These are phyloP conservation scores for Anagrus nilaparvatae DNA, from an alignment of 1,140 invertebrate genomes.

Conservation along the genomic window DNA sequence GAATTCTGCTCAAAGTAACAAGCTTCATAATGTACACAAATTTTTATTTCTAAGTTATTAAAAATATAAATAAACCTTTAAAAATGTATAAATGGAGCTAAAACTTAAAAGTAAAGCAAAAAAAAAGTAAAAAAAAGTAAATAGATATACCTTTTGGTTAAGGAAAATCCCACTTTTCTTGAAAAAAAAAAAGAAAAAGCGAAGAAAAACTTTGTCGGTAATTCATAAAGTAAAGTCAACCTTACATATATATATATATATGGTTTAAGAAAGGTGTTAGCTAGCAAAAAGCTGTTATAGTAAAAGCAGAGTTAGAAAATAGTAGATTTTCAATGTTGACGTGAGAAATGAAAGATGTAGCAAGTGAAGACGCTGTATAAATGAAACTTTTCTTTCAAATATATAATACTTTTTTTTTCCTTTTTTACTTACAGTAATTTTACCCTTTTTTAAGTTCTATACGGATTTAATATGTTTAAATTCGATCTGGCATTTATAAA, in stretches of 20 bases:
- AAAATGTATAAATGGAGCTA: too few relatives aligned
- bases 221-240: constrained; percentile 22
- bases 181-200: constrained; percentile 6
- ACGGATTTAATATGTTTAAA: constrained; percentile 9
- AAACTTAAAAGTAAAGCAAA: too few relatives aligned
- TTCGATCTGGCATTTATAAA: background rate
- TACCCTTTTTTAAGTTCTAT: constrained; percentile 11
- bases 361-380: constrained; percentile 4
- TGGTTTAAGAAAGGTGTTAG: constrained; percentile 16
- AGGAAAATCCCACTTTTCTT: constrained; percentile 12
- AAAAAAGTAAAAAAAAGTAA: too few relatives aligned
- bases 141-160: too few relatives aligned
- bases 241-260: constrained; percentile 10
- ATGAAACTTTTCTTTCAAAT: constrained; percentile 10
- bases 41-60: too few relatives aligned
- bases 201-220: constrained; percentile 19
- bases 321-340: constrained; percentile 14
- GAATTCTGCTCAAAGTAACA: too few relatives aligned
- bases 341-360: constrained; percentile 12
- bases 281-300: too few relatives aligned
- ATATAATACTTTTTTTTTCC: background rate
- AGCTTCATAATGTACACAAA: too few relatives aligned
- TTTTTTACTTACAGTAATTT: constrained; percentile 10
- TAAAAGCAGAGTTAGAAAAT: too few relatives aligned
- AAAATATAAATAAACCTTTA: too few relatives aligned